phyloP scores from a whole-genome alignment of 2,797 vertebrate genomes.

The Antennarius maculatus region DNA sequence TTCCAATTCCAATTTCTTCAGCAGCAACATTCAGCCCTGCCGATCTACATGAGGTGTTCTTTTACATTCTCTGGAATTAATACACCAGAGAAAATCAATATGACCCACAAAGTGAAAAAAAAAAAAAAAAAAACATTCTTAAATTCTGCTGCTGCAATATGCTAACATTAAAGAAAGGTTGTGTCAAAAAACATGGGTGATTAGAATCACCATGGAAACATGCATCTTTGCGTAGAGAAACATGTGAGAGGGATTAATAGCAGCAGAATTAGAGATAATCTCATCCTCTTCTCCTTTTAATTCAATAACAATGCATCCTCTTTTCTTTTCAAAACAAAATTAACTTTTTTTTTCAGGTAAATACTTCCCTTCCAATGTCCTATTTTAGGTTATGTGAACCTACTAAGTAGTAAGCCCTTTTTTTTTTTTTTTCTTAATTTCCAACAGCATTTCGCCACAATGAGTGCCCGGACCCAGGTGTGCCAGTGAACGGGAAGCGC shows the following conservation, averaged over 20 bases:
- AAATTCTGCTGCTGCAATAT: conserved; percentile 49
- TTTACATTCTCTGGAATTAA: conserved; percentile 50
- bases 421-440: neutral
- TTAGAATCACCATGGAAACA: conserved; percentile 37
- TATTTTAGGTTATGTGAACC: neutral
- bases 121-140: conserved; percentile 20
- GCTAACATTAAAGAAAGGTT: conserved; percentile 38
- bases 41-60: conserved; percentile 43
- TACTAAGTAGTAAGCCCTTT: neutral
- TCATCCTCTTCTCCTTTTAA: conserved; percentile 2
- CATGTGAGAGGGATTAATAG: conserved; percentile 11
- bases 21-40: conserved; percentile 47
- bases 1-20: conserved; percentile 37
- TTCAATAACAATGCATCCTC: neutral
- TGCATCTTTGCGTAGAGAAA: neutral
- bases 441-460: conserved; percentile 93
- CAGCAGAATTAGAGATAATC: neutral
- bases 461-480: conserved; percentile 95
- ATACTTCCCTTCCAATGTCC: neutral
- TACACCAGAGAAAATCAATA: conserved; percentile 65
- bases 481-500: conserved; percentile 95
- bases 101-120: conserved; percentile 63
- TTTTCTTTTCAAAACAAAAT: neutral
- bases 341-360: neutral
- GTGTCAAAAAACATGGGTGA: conserved; percentile 40